Evolutionary conservation across 2,888 invertebrate species (phyloP), one percentile per base, ranked within the genome.

Genomic region (Nomada hirtipes): DNA sequence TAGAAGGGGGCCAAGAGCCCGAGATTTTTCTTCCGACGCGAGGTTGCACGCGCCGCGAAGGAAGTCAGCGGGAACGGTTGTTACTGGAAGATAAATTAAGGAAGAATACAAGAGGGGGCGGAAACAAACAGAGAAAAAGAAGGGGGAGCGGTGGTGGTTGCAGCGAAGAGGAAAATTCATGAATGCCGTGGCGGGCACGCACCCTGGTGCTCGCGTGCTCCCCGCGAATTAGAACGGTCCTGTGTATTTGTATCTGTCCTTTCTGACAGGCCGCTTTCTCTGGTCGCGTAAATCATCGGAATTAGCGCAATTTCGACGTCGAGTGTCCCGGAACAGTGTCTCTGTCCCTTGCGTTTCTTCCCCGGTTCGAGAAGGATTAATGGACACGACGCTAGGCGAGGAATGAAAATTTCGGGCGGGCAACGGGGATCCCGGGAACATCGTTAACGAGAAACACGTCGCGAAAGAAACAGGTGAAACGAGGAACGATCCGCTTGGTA

Each of bases 301-400:
- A 85, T 87, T 87, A 85, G 78, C 80, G 83, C 85, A 85, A 87
- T 85, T 87, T 74, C 72, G 78, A 74, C 68, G 83, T 79, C 83
- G 71, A 83, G 83, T 73, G 69, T 55, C 73, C 60, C 52, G 71
- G 69, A 72, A 84, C 79, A 26, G 65, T 1, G 59, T 72, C 23
- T 75, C 65, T 64, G 68, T 78, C 70, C 52, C 63, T 15, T 47
- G 70, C 42, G 60, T 60, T 69, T 61, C 79, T 52, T 69, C 65
- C 55, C 29, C 64, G 29, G 47, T 13, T 4, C 44, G 63, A 47
- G 29, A 20, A 68, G 72, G 59, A 76, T 82, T 76, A 71, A 74
- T 69, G 69, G 72, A 47, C 36, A 47, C 47, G 53, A 70, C 72
- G 61, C 59, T 57, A n/a, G 59, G 70, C 50, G 13, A 44, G 47